Base-by-base conservation (phyloP, 2,888 invertebrate species). In the Nomada ferruginata region DNA sequence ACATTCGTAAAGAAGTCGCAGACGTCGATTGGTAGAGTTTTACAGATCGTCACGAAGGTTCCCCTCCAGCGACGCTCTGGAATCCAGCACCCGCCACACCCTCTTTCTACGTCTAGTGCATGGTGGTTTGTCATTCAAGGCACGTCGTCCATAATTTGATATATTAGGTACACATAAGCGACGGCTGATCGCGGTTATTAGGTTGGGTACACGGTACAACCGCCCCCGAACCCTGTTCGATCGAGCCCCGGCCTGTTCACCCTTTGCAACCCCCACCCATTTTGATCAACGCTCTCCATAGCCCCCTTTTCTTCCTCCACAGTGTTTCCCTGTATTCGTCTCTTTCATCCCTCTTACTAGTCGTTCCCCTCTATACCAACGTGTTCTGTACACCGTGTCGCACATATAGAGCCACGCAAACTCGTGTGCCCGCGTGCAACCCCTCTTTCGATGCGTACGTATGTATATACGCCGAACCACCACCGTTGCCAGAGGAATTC, bases 151-250 rank as follows among this genome's bases (percentile, higher is more conserved):
- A 91, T 92, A 93, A 93, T 93, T 92, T 90, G 91, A 93, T 93
- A 91, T 91, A 92, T 92, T 93, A 92, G 90, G 91, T 90, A 92
- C 91, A 92, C 92, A 92, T 92, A 92, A 92, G 91, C 92, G 92
- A 91, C 91, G 92, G 91, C 92, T 93, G 92, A 93, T 93, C 92
- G 92, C 90, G 91, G 91, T 92, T 93, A 93, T 93, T 93, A 92
- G 92, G 92, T 93, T 92, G 92, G 88, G 89, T 90, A 91, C 88
- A 89, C 87, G 88, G 88, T 88, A 86, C 89, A 89, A 89, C 85
- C 85, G 81, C 86, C 89, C 89, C 85, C 75, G 72, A 52, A 77
- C 81, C 76, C 87, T 79, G 69, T 76, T 66, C 83, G 79, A 83
- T 77, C 89, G 88, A 91, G 86, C 90, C 87, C 86, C 89, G 88